A percentile compares a stretch with the other conserved stretches of the same genome.
Evolutionary conservation across 2,888 invertebrate genomes (phyloP).

Genomic region (Alloscopus bannaensis): DNA sequence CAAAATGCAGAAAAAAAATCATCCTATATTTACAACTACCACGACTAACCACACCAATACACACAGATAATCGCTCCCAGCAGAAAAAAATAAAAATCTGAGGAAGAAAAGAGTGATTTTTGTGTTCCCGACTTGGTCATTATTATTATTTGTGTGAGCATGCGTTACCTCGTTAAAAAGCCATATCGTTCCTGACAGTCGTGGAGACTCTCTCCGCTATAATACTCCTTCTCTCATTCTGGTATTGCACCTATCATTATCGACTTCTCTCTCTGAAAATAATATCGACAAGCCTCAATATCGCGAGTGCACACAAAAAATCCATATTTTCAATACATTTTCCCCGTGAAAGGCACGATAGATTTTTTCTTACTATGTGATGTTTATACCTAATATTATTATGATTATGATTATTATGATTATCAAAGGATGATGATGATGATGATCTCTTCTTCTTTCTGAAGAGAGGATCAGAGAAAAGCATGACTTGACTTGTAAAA

Average conservation of each 20-base stretch:
- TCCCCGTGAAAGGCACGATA: no score
- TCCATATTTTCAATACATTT: no score
- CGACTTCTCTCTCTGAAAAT: constrained; percentile 2
- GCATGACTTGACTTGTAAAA: constrained; percentile 14
- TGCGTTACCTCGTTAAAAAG: constrained; percentile 13
- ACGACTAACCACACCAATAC: background rate
- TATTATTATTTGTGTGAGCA: background rate
- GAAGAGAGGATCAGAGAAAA: no score
- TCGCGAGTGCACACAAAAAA: background rate
- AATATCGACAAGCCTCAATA: background rate
- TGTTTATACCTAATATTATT: constrained; percentile 24
- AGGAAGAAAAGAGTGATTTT: no score
- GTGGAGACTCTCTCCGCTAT: no score
- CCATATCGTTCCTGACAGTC: constrained; percentile 16
- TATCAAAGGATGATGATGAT: constrained; percentile 6
- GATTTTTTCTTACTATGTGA: background rate
- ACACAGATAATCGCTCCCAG: constrained; percentile 21
- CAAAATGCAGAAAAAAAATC: no score
- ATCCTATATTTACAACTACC: background rate
- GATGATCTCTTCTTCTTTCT: constrained; percentile 8
- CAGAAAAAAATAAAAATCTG: no score
- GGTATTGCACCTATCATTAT: constrained; percentile 12
- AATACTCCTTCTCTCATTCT: background rate
- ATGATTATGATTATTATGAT: constrained; percentile 26
- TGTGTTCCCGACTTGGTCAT: no score